Evolutionary conservation across 2,797 vertebrate species (phyloP), one percentile per base, ranked within the genome.

Genomic region (Valencia hispanica): DNA sequence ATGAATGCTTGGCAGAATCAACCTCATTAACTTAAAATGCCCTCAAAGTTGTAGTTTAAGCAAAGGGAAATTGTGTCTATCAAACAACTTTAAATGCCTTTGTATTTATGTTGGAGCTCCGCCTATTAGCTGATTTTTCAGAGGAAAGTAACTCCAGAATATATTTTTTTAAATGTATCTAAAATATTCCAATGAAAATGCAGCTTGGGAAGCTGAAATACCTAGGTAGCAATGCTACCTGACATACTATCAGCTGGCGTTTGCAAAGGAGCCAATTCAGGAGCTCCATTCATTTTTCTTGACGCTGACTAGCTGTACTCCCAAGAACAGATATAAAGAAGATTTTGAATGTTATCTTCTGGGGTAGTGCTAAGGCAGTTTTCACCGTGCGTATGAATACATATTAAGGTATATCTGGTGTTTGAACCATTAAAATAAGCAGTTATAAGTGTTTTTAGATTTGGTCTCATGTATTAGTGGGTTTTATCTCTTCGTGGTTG

Each of bases 21-120:
- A 81, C 77, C 79, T 53, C 81, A 63, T 70, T 77, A 78, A 79
- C 47, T 74, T 74, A 68, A 84, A 82, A 79, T 83, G 59, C 74
- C 86, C 79, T 81, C 30, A 74, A 70, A 87, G 81, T 81, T 77
- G 51, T 9, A 22, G 73, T 72, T 57, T 79, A 70, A 70, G 59
- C 74, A 75, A 75, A 75, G 70, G 61, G 73, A 30, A 71, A 81
- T 74, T 51, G 12, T 27, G 25, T 45, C 57, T 1, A 1, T 74
- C 53, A 70, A 50, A 41, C 0, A 1, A 57, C 39, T 59, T 74
- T 51, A 72, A 65, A 50, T 41, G 73, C 78, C 78, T 81, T 75
- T 71, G 68, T 59, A 34, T 63, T 75, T 30, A 68, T 48, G 15
- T n/a, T 30, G 53, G 53, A 57, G 1, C 5, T 4, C 53, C 0